Evolutionary conservation across 2,888 invertebrate genomes (phyloP), one percentile per base, ranked within the genome.

Genomic region (Drosophila nr. medialis): DNA sequence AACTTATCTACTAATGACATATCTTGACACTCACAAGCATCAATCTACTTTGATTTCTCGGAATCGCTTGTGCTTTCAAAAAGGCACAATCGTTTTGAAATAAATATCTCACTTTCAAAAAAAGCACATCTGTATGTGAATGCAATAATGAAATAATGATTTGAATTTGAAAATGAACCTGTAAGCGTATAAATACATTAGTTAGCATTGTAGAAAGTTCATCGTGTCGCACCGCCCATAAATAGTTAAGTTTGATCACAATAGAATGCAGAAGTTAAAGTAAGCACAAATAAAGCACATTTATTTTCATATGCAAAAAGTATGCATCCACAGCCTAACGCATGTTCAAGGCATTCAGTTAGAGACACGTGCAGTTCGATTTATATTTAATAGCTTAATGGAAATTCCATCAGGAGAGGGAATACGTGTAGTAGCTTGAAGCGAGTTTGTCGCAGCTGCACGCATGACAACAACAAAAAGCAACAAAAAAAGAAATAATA

Each of bases 401-500:
- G 72, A 73, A 75, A 72, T 76, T 65, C 64, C 55, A 76, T 76
- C 38, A 8, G 73, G 69, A 72, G 64, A 67, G 45, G 18, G 51
- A 51, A 53, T 55, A 73, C 48, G 49, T 64, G 51, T 61, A 40
- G 38, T 13, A 32, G 49, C 29, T 29, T 40, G 27, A 21, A 64
- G 48, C 27, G 45, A 62, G 29, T 66, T 77, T 88, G 83, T 83
- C 89, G 69, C 86, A 88, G 89, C 83, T 83, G 83, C 45, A 45
- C 45, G 45, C 45, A 45, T 45, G 21, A 7, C 80, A 58, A 53
- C 45, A 24, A 65, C 64, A 27, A 68, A 38, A 34, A 21, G 45
- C 6, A 27, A 45, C 15, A n/a, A 38, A 59, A 68, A 36, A 29
- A 36, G 38, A 45, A 7, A 10, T 11, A 62, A 48, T 48, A 58